phyloP scores from a whole-genome alignment of 2,113 vertebrate species.

The Pimephales promelas region DNA sequence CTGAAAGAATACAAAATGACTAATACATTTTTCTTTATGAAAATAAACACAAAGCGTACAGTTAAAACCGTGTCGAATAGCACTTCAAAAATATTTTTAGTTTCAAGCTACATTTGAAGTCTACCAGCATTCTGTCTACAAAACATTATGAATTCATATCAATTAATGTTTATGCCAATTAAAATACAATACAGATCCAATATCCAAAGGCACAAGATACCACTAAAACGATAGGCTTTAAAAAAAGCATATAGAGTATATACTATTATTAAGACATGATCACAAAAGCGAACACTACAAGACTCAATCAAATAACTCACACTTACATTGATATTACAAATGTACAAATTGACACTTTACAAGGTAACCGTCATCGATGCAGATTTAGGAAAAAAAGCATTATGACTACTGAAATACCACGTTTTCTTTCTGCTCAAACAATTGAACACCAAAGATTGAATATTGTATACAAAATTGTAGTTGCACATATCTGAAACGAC shows the following conservation, averaged over 20 bases:
- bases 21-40: constrained; percentile 60
- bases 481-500: constrained; percentile 51
- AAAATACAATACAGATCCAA: constrained; percentile 68
- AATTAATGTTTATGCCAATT: constrained; percentile 60
- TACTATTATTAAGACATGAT: constrained; percentile 61
- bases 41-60: constrained; percentile 59
- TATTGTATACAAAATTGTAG: constrained; percentile 53
- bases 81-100: constrained; percentile 61
- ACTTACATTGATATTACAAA: constrained; percentile 61
- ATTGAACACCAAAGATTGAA: constrained; percentile 54
- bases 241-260: constrained; percentile 55
- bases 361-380: constrained; percentile 54
- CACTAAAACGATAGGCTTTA: constrained; percentile 55
- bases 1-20: constrained; percentile 58
- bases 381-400: constrained; percentile 53
- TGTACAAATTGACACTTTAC: constrained; percentile 57
- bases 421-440: constrained; percentile 55
- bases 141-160: constrained; percentile 59
- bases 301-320: constrained; percentile 58
- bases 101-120: constrained; percentile 62
- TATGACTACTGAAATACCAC: constrained; percentile 55
- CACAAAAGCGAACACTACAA: constrained; percentile 61
- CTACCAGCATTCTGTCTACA: constrained; percentile 62
- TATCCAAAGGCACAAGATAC: constrained; percentile 69
- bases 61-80: constrained; percentile 57